These are phyloP conservation scores for Atractosteus spatula DNA, from an alignment of 2,113 vertebrate species.

Conservation along the genomic window DNA sequence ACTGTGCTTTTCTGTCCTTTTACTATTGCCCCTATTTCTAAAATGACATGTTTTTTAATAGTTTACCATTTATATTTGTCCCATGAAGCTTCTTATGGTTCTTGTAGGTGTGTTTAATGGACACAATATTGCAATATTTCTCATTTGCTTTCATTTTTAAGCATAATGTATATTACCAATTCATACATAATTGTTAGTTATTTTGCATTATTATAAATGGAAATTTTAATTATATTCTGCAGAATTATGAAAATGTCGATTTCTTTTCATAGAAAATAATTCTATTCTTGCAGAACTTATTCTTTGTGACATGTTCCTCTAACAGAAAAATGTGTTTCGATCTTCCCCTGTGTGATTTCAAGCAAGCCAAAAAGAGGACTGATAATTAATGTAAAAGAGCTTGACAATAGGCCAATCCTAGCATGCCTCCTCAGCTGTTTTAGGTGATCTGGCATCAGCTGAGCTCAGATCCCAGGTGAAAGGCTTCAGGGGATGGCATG, in stretches of 20 bases:
- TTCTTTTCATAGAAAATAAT: not conserved
- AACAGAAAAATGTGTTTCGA: constrained; percentile 4
- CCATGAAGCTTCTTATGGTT: too few species aligned
- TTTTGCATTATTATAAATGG: too few species aligned
- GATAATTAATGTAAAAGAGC: constrained; percentile 63
- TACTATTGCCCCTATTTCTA: too few species aligned
- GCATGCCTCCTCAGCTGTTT: constrained; percentile 55
- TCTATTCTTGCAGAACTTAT: constrained; percentile 2
- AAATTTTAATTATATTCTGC: not conserved
- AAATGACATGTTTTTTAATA: too few species aligned
- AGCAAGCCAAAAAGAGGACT: constrained; percentile 23
- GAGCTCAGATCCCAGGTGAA: constrained; percentile 62
- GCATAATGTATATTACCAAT: too few species aligned
- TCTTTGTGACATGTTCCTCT: not conserved
- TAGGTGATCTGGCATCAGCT: constrained; percentile 48
- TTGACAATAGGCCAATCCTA: constrained; percentile 57
- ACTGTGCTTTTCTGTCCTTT: too few species aligned
- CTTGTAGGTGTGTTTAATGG: too few species aligned
- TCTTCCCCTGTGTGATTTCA: constrained; percentile 32
- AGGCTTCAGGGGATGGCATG: constrained; percentile 54
- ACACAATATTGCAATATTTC: too few species aligned
- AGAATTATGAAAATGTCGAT: not conserved
- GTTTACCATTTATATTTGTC: too few species aligned
- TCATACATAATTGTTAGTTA: too few species aligned
- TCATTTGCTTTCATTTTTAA: too few species aligned